Conservation (phyloP, 2,888 invertebrate species). For the Erebia ligea region DNA sequence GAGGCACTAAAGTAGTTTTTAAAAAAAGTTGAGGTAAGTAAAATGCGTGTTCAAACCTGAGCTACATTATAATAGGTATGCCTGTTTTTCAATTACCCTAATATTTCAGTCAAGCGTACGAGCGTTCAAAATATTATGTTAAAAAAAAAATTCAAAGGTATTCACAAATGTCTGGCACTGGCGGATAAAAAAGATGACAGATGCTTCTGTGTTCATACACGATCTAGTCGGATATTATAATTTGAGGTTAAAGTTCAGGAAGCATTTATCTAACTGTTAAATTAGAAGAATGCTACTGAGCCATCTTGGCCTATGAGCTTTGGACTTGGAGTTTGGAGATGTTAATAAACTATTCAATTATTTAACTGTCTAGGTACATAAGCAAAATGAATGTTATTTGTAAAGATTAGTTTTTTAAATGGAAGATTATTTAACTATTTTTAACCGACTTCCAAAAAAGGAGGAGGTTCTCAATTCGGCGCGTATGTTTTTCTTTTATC, state of each 20-base stretch:
- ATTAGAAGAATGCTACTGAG: conserved; percentile 26
- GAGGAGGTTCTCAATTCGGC: too few species aligned
- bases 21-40: too few species aligned
- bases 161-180: conserved; percentile 23
- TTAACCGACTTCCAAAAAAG: too few species aligned
- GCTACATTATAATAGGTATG: too few species aligned
- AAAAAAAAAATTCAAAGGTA: conserved; percentile 10
- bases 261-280: conserved; percentile 16
- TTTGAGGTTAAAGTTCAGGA: conserved; percentile 38
- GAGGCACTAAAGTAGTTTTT: too few species aligned
- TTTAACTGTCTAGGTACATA: conserved; percentile 2
- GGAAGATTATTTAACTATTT: background rate
- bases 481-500: conserved; percentile 1
- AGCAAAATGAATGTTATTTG: background rate
- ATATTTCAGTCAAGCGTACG: background rate
- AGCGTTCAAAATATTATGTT: background rate
- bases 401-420: conserved; percentile 1
- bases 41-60: too few species aligned
- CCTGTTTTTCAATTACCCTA: too few species aligned
- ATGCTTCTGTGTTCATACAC: conserved; percentile 30
- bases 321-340: background rate
- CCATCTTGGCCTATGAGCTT: conserved; percentile 6
- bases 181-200: conserved; percentile 32
- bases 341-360: background rate
- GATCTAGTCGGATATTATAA: conserved; percentile 10